A percentile compares a stretch with the other conserved stretches of the same genome.
phyloP scores from a whole-genome alignment of 1,140 invertebrate genomes.

The Drosophila lacteicornis region DNA sequence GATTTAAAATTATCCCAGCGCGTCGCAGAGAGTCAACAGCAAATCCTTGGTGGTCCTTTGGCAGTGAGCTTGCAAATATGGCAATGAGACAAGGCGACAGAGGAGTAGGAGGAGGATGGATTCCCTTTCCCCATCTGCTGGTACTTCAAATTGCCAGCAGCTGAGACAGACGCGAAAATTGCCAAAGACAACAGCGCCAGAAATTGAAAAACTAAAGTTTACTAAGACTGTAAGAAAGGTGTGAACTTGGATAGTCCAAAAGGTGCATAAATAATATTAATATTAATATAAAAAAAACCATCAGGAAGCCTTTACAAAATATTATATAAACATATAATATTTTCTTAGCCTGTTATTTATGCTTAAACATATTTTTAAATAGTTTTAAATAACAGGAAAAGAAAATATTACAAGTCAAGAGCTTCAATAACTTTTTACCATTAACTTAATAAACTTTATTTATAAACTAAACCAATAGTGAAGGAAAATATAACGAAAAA shows the following conservation, averaged over 20 bases:
- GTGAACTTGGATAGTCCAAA: neutral
- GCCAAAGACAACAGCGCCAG: constrained; percentile 4
- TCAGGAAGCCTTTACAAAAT: no score
- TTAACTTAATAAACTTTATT: no score
- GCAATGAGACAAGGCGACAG: constrained; percentile 5
- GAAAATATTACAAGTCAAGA: no score
- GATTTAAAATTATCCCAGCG: constrained; percentile 79
- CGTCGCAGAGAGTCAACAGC: constrained; percentile 69
- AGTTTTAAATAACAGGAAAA: no score
- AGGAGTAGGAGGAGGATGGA: neutral
- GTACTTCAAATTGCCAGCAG: constrained; percentile 30
- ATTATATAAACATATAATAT: no score
- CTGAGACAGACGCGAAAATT: constrained; percentile 37
- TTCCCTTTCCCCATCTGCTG: constrained; percentile 14
- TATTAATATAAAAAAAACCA: no score
- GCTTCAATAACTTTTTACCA: no score
- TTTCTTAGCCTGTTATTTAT: no score
- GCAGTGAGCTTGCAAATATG: constrained; percentile 75
- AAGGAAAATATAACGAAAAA: no score
- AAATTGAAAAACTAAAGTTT: constrained; percentile 32
- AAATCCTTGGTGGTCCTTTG: constrained; percentile 39
- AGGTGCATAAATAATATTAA: no score
- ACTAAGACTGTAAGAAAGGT: neutral
- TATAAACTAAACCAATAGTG: no score
- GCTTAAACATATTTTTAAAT: no score